Evolutionary conservation across 1,140 invertebrate species (phyloP), one percentile per base, ranked within the genome.

Genomic region (Drosophila bipectinata): DNA sequence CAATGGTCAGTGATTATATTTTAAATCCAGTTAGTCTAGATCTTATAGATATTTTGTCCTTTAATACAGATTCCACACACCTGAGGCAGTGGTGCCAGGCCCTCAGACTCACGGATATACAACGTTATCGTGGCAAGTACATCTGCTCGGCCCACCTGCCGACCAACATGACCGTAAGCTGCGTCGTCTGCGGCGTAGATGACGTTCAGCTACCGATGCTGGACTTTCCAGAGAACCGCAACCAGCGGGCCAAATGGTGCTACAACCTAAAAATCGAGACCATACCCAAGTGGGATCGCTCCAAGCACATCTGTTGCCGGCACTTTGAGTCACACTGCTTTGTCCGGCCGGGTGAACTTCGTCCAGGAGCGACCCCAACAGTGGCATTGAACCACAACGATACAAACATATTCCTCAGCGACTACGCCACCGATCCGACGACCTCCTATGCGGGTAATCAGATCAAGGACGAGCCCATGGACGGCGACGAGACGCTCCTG

Each of bases 231-330:
- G 79, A 73, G 21, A 63, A 79, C 47, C 83, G 84, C 30, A 88
- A 88, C 48, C 62, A 77, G 52, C 72, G 83, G 2, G 62, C 80
- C 28, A 89, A 89, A 49, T 89, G 84, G 84, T 89, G 84, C 57
- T 72, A 89, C 24, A 89, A 89, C 74, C 73, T 89, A 3, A 80
- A 89, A 68, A 89, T 89, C 41, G 85, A 80, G 6, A 28, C 76
- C 28, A 67, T 88, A 48, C 53, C 83, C n/a, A 88, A 88, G 41
- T 83, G 84, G 84, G 84, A 88, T 32, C 72, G 52, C 51, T 73
- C 76, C 7, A 76, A 79, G 44, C 79, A 64, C 45, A 76, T 89
- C 18, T 89, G 84, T 71, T 61, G 63, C 28, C 82, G 79, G 24
- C 84, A 89, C 39, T 89, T 89, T 18, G 84, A 89, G 60, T 45